Conservation (phyloP, 2,797 vertebrate species). For the Danio albolineatus region DNA sequence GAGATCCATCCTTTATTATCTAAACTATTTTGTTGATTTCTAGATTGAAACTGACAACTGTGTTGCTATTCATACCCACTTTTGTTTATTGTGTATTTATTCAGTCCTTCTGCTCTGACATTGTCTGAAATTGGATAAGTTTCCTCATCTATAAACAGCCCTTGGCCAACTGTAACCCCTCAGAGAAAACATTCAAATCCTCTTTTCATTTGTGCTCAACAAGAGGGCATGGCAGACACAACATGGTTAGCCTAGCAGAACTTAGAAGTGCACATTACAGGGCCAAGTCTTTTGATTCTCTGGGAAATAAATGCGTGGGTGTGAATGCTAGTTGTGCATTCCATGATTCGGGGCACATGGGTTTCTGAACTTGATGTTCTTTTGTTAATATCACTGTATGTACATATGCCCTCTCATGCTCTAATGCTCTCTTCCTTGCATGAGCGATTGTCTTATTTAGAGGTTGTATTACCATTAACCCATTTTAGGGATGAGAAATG, state of each 20-base stretch:
- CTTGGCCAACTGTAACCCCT: constrained; percentile 13
- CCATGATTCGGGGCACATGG: constrained; percentile 18
- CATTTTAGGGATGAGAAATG: not conserved
- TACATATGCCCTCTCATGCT: constrained; percentile 20
- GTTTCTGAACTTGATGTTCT: not conserved
- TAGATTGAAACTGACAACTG: not conserved
- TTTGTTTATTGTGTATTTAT: constrained; percentile 15
- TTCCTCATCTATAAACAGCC: constrained; percentile 14
- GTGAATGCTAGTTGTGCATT: not conserved
- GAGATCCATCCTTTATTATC: not conserved
- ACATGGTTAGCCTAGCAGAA: constrained; percentile 1
- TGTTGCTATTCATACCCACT: not conserved
- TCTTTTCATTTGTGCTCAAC: constrained; percentile 18
- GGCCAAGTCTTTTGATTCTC: constrained; percentile 12
- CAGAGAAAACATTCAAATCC: constrained; percentile 28
- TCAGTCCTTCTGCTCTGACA: not conserved
- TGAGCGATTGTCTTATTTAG: constrained; percentile 1
- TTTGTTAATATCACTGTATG: constrained; percentile 3
- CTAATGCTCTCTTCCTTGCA: constrained; percentile 20
- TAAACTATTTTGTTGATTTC: not conserved
- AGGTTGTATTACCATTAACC: not conserved
- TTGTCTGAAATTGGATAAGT: constrained; percentile 11
- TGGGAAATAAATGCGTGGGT: constrained; percentile 14
- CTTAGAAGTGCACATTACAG: constrained; percentile 1
- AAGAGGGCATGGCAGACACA: constrained; percentile 13